These are phyloP conservation scores for Branchinecta lynchi DNA, from an alignment of 1,140 invertebrate genomes.

Conservation along the genomic window DNA sequence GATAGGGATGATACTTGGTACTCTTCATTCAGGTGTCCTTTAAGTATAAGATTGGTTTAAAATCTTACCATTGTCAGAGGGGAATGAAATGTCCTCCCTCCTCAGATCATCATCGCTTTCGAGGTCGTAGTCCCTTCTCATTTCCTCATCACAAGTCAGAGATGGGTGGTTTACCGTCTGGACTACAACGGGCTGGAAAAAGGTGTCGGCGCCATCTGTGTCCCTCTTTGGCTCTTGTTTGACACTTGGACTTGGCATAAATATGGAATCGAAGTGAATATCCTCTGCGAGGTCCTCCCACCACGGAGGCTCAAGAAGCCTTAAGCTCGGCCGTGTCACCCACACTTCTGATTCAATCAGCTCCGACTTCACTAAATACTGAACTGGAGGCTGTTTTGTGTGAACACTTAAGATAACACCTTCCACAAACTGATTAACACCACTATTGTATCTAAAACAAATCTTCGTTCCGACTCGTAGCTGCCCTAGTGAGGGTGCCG, in stretches of 20 bases:
- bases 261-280: not conserved
- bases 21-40: no score
- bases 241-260: not conserved
- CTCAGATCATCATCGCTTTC: conserved; percentile 79
- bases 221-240: not conserved
- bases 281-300: conserved; percentile 65
- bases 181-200: not conserved
- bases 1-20: no score
- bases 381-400: conserved; percentile 50
- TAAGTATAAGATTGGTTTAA: no score
- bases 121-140: conserved; percentile 35
- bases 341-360: conserved; percentile 36
- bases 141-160: not conserved
- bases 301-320: conserved; percentile 84
- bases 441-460: conserved; percentile 41
- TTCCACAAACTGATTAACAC: conserved; percentile 52
- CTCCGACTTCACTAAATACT: conserved; percentile 56
- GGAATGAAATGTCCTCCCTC: conserved; percentile 67
- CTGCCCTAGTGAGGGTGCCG: conserved; percentile 65
- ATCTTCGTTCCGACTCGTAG: conserved; percentile 47
- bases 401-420: conserved; percentile 58
- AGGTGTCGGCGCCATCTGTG: not conserved
- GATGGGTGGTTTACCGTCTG: conserved; percentile 17
- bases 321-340: conserved; percentile 67
- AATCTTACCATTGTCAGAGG: conserved; percentile 21